A percentile compares a stretch with the other conserved stretches of the same genome.
These are phyloP conservation scores for Ypsolopha sequella DNA, from an alignment of 2,888 invertebrate genomes.

Conservation along the genomic window DNA sequence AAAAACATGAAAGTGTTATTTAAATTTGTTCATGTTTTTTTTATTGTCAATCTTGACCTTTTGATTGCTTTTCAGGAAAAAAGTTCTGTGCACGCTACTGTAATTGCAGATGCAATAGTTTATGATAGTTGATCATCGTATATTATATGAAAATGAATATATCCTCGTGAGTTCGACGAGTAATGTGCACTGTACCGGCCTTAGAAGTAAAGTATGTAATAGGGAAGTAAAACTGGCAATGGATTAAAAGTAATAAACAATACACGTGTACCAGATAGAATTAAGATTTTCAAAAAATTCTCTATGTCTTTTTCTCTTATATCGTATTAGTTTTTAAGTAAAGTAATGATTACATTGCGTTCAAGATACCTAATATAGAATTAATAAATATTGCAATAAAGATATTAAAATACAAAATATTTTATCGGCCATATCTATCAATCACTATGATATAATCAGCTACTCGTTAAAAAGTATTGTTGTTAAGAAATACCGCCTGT, in stretches of 20 bases:
- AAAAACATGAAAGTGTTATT: no score
- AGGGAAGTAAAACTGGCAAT: constrained; percentile 43
- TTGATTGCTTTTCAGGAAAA: no score
- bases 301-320: constrained; percentile 63
- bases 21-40: no score
- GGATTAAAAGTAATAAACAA: no score
- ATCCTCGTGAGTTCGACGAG: constrained; percentile 52
- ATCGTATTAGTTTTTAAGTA: constrained; percentile 41
- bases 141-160: constrained; percentile 58
- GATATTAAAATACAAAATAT: not conserved
- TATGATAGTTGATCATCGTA: constrained; percentile 51
- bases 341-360: not conserved
- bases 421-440: not conserved
- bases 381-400: not conserved
- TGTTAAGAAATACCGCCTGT: constrained; percentile 50
- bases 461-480: not conserved
- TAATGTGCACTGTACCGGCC: constrained; percentile 63
- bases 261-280: constrained; percentile 35
- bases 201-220: constrained; percentile 46
- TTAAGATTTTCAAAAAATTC: constrained; percentile 59
- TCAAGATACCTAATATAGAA: not conserved
- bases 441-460: not conserved
- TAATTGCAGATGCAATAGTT: constrained; percentile 37
- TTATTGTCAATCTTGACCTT: no score
- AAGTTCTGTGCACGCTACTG: no score